These are phyloP conservation scores for Hyposmocoma kahamanoa DNA, from an alignment of 1,140 invertebrate genomes.

Conservation along the genomic window DNA sequence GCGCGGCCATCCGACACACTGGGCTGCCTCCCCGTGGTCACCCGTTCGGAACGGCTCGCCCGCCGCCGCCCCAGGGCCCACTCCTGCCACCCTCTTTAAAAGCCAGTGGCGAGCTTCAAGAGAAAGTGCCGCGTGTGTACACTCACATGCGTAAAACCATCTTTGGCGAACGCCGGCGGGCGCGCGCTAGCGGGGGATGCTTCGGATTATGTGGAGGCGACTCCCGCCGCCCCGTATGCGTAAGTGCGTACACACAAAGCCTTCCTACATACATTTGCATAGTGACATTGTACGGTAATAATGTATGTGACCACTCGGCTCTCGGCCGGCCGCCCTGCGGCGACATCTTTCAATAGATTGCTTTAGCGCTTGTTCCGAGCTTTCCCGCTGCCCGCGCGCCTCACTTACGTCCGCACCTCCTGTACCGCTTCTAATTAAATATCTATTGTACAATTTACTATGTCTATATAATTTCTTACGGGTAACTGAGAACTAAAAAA, in stretches of 20 bases:
- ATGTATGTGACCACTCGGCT: conserved; percentile 65
- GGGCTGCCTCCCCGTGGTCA: conserved; percentile 48
- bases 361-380: conserved; percentile 20
- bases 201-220: conserved; percentile 60
- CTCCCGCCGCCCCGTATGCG: conserved; percentile 56
- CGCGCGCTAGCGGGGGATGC: conserved; percentile 36
- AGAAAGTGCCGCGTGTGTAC: conserved; percentile 68
- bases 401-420: conserved; percentile 13
- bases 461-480: too few relatives aligned
- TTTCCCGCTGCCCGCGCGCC: conserved; percentile 9
- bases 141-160: conserved; percentile 64
- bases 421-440: conserved; percentile 34
- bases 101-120: conserved; percentile 71
- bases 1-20: conserved; percentile 26
- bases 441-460: too few relatives aligned
- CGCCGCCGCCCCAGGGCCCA: conserved; percentile 21
- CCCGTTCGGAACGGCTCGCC: conserved; percentile 54
- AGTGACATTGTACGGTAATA: conserved; percentile 68
- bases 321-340: conserved; percentile 39
- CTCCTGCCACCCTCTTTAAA: conserved; percentile 64
- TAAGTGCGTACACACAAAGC: conserved; percentile 68
- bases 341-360: conserved; percentile 58
- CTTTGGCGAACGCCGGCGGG: conserved; percentile 48
- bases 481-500: too few relatives aligned
- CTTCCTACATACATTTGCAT: conserved; percentile 71